These are phyloP conservation scores for Ostrea denselamellosa DNA, from an alignment of 1,140 invertebrate genomes.

Conservation along the genomic window DNA sequence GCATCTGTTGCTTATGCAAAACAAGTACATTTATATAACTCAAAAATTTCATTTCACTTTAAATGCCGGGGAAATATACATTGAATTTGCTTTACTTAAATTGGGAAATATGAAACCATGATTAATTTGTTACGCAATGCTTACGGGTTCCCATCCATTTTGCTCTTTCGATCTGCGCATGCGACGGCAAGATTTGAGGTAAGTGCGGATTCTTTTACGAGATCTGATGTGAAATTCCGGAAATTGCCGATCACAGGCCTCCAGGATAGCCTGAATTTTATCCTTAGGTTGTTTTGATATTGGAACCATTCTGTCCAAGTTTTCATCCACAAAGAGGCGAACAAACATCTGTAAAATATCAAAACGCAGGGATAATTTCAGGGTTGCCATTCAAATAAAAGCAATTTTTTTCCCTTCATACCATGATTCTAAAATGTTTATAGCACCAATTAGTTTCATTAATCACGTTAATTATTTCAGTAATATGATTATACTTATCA, in stretches of 20 bases:
- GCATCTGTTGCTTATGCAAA: slow-evolving; percentile 82
- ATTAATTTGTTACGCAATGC: slow-evolving; percentile 60
- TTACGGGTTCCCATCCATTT: slow-evolving; percentile 85
- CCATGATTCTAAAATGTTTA: not conserved
- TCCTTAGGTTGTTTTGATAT: slow-evolving; percentile 98
- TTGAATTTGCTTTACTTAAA: not conserved
- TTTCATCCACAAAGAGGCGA: slow-evolving; percentile 97
- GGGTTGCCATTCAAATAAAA: not conserved
- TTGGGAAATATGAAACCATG: too few relatives aligned
- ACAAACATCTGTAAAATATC: slow-evolving; percentile 92
- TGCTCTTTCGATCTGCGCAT: slow-evolving; percentile 93
- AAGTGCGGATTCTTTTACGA: slow-evolving; percentile 95
- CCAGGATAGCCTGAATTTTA: slow-evolving; percentile 98
- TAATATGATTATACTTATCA: too few relatives aligned
- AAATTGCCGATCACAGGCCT: slow-evolving; percentile 97
- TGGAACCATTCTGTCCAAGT: slow-evolving; percentile 96
- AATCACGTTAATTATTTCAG: too few relatives aligned
- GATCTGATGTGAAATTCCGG: slow-evolving; percentile 97
- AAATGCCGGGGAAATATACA: not conserved
- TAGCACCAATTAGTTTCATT: too few relatives aligned
- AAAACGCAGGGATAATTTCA: not conserved
- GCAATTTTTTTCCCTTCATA: not conserved
- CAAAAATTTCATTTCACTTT: not conserved
- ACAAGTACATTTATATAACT: slow-evolving; percentile 25
- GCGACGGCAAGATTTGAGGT: slow-evolving; percentile 95